Evolutionary conservation across 1,140 invertebrate species (phyloP), one percentile per base, ranked within the genome.

Genomic region (Paraescarpia echinospica): DNA sequence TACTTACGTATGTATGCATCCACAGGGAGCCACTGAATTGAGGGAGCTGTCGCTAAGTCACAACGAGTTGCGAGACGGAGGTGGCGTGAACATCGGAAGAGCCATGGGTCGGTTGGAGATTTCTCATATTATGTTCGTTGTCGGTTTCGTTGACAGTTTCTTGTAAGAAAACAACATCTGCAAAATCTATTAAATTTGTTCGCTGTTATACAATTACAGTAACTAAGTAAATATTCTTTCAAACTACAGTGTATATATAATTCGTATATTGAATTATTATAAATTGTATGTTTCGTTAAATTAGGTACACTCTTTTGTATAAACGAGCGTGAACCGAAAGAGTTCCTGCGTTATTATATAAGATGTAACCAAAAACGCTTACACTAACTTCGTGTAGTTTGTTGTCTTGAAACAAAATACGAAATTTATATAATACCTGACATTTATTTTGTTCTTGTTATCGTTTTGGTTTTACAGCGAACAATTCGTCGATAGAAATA

Each of bases 11-110:
- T 41, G 41, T 41, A 12, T 41, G 12, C 41, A 41, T 31, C 4
- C n/a, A 12, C 89, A 91, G 91, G 91, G n/a, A 14, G 48, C 33
- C 8, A 91, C 33, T 48, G 34, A 48, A 12, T 33, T 91, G 35
- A 6, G 48, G 48, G 91, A 91, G 41, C n/a, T 91, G 41, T 41
- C 34, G 22, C 14, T 91, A 48, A 91, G 91, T 91, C 91, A 91
- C 91, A 91, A 91, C 48, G 34, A 35, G 8, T 31, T 91, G 35
- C 33, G 91, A 27, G 91, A 91, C 22, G 27, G 31, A 48, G 91
- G 91, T 33, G 91, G 91, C 6, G 27, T 33, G 6, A 34, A 90
- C 33, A 35, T 90, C 33, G 89, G 89, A 4, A n/a, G 33, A 4
- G 89, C 89, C 35, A 90, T 90, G 14, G 89, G 89, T 90, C 14